Evolutionary conservation across 2,888 invertebrate genomes (phyloP).

Genomic region (Chloroclystis v-ata): DNA sequence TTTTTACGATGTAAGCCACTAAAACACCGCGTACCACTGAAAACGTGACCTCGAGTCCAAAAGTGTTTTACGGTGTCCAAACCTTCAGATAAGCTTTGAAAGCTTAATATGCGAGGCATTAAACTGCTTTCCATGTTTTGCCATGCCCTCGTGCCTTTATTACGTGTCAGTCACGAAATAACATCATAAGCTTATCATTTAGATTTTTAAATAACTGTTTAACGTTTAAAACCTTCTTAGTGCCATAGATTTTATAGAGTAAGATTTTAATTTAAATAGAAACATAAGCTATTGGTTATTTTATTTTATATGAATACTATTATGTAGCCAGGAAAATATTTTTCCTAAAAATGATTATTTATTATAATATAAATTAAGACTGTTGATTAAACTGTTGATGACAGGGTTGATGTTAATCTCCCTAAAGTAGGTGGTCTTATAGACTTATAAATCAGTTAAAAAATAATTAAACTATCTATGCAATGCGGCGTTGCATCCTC

Average conservation of each 20-base stretch:
- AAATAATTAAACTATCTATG: no score
- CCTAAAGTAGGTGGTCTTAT: no score
- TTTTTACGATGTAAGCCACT: background rate
- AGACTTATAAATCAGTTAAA: no score
- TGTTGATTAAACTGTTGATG: no score
- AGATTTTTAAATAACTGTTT: background rate
- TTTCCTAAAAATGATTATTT: no score
- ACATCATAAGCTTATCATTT: background rate
- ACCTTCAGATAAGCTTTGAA: slow-evolving; percentile 19
- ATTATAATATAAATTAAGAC: no score
- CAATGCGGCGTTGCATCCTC: no score
- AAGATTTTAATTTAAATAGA: no score
- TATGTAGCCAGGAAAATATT: no score
- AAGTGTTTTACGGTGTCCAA: slow-evolving; percentile 10
- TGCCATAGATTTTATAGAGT: background rate
- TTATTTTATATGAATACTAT: no score
- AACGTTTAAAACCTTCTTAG: background rate
- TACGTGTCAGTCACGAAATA: slow-evolving; percentile 24
- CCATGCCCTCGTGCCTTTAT: slow-evolving; percentile 17
- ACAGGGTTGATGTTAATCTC: no score
- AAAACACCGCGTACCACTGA: background rate
- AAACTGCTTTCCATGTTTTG: slow-evolving; percentile 22
- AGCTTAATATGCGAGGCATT: slow-evolving; percentile 8
- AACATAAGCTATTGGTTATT: no score
- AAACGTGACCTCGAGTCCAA: slow-evolving; percentile 4